Conservation (phyloP, 2,888 invertebrate genomes). For the Poecilus cupreus region DNA sequence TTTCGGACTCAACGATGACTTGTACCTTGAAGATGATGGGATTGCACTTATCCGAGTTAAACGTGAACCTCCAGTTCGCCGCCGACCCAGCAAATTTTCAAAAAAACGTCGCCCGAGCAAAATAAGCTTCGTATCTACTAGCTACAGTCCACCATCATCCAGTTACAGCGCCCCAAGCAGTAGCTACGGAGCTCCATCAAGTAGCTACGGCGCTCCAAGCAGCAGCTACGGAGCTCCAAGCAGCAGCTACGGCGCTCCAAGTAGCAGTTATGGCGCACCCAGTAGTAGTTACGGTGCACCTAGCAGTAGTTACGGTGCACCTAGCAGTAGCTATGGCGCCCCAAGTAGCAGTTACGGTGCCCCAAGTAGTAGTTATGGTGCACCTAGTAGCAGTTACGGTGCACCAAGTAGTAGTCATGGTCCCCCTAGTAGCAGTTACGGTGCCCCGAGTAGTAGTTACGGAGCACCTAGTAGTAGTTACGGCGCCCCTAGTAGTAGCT, state of each 20-base stretch:
- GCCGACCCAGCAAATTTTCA: neutral
- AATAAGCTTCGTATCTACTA: conserved; percentile 16
- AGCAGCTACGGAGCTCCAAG: conserved; percentile 39
- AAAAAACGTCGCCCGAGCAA: conserved; percentile 5
- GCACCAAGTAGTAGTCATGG: conserved; percentile 4
- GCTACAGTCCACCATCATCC: conserved; percentile 1
- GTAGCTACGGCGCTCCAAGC: conserved; percentile 15
- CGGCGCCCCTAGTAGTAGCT: conserved; percentile 21
- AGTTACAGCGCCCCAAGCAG: neutral
- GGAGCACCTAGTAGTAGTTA: conserved; percentile 20
- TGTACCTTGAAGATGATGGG: neutral
- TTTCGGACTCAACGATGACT: neutral
- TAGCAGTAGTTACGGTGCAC: conserved; percentile 12
- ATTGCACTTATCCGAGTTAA: conserved; percentile 16
- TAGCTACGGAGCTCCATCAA: conserved; percentile 42
- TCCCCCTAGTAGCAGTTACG: conserved; percentile 20
- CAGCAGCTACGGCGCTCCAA: conserved; percentile 4
- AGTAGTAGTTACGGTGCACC: conserved; percentile 20
- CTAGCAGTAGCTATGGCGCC: conserved; percentile 20
- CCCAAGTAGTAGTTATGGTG: neutral
- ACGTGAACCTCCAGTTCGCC: conserved; percentile 42
- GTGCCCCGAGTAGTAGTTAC: conserved; percentile 5
- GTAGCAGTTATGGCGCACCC: conserved; percentile 46
- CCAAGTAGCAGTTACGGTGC: conserved; percentile 34
- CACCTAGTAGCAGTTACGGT: conserved; percentile 20